phyloP scores from a whole-genome alignment of 2,888 invertebrate species.

The Monoplex corrugatus region DNA sequence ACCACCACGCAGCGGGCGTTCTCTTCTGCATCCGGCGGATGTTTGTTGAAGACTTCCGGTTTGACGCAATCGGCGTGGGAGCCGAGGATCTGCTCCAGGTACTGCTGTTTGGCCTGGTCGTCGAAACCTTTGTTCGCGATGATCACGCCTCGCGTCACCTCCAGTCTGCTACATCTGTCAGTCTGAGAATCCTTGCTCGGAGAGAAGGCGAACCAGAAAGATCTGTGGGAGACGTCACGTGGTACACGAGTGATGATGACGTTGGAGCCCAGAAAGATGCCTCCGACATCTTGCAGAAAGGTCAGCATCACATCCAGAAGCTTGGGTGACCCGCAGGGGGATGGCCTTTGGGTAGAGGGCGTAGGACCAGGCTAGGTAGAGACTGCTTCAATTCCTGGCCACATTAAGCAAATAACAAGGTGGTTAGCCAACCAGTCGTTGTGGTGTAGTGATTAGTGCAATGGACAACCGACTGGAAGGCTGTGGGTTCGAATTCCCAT shows the following conservation, averaged over 20 bases:
- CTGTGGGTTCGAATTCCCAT: no score
- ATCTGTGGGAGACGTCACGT: not conserved
- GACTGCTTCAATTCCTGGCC: slow-evolving; percentile 51
- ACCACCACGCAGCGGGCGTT: slow-evolving; percentile 25
- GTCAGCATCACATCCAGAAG: slow-evolving; percentile 5
- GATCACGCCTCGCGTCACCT: slow-evolving; percentile 38
- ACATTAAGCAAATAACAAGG: no score
- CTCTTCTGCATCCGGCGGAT: not conserved
- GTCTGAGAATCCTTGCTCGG: not conserved
- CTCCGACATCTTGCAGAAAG: slow-evolving; percentile 41
- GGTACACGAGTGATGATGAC: slow-evolving; percentile 37
- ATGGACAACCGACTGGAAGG: no score
- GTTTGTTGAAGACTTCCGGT: not conserved
- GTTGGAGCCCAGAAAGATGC: slow-evolving; percentile 46
- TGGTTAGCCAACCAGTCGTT: no score
- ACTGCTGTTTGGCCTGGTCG: not conserved
- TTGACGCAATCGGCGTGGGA: not conserved
- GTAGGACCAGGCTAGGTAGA: slow-evolving; percentile 40
- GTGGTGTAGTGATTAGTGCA: no score
- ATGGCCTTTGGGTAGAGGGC: not conserved
- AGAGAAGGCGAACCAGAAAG: slow-evolving; percentile 40
- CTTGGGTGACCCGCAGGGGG: slow-evolving; percentile 5
- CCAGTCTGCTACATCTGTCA: not conserved
- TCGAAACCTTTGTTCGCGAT: slow-evolving; percentile 3
- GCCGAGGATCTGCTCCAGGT: not conserved